These are phyloP conservation scores for Fabriciana adippe DNA, from an alignment of 2,888 invertebrate genomes.

Conservation along the genomic window DNA sequence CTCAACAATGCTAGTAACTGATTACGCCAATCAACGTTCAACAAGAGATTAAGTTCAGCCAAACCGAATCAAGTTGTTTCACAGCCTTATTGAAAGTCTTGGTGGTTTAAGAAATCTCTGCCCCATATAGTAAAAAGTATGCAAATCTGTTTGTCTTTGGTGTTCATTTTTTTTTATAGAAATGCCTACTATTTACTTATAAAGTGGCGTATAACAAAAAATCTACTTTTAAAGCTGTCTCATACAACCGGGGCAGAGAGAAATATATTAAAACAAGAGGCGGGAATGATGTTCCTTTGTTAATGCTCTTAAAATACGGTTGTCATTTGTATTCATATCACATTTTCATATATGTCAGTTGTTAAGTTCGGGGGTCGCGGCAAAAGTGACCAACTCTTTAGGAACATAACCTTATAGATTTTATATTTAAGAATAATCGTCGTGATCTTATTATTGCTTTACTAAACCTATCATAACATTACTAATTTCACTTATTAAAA, in stretches of 20 bases:
- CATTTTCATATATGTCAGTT: constrained; percentile 47
- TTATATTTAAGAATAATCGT: neutral
- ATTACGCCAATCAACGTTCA: constrained; percentile 8
- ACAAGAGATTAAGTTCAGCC: constrained; percentile 44
- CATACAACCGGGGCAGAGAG: constrained; percentile 55
- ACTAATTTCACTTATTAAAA: no score
- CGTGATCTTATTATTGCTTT: no score
- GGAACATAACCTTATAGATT: neutral
- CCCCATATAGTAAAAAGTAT: constrained; percentile 39
- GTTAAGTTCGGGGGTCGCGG: constrained; percentile 46
- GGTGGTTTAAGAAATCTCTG: constrained; percentile 63
- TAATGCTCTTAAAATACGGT: constrained; percentile 48
- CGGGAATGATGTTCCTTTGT: constrained; percentile 57
- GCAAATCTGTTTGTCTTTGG: constrained; percentile 37
- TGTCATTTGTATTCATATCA: constrained; percentile 55
- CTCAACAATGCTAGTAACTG: neutral
- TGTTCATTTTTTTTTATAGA: constrained; percentile 26
- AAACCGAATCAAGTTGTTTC: constrained; percentile 74
- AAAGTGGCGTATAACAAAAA: constrained; percentile 13
- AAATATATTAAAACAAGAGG: constrained; percentile 59
- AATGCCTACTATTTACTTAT: constrained; percentile 28
- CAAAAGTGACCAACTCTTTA: constrained; percentile 25
- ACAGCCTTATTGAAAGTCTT: constrained; percentile 77
- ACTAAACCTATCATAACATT: no score
- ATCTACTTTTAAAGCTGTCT: constrained; percentile 31